A percentile compares a stretch with the other conserved stretches of the same genome.
Conservation (phyloP, 2,113 vertebrate species). For the Lanius collurio region DNA sequence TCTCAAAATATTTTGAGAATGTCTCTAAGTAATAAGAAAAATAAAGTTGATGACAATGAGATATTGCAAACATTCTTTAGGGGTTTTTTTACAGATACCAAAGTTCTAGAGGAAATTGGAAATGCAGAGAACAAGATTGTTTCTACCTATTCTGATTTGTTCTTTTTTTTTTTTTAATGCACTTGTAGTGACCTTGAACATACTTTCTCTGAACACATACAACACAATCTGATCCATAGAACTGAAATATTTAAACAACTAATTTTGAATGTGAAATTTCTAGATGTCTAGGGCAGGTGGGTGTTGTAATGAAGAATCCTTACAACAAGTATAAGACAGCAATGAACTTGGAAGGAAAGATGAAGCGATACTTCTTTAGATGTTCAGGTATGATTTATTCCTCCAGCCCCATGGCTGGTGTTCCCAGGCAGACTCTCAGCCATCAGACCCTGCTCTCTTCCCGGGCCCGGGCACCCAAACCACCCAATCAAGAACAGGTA, state of each 20-base stretch:
- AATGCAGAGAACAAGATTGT: neutral
- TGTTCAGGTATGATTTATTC: too few relatives aligned
- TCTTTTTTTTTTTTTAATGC: neutral
- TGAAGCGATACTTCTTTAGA: too few relatives aligned
- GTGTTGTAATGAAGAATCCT: too few relatives aligned
- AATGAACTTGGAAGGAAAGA: too few relatives aligned
- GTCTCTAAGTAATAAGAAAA: conserved; percentile 6
- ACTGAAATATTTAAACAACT: neutral
- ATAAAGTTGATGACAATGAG: neutral
- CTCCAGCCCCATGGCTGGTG: too few relatives aligned
- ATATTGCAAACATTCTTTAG: neutral
- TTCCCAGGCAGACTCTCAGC: too few relatives aligned
- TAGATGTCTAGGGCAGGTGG: neutral
- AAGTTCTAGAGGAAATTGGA: conserved; percentile 7
- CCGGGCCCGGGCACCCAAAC: too few relatives aligned
- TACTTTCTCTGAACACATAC: neutral
- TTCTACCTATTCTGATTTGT: neutral
- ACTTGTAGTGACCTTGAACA: neutral
- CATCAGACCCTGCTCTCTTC: too few relatives aligned
- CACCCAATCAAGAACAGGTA: too few relatives aligned
- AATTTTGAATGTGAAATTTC: neutral
- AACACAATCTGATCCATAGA: neutral
- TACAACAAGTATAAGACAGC: too few relatives aligned
- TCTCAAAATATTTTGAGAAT: conserved; percentile 2
- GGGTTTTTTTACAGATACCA: neutral